Conservation (phyloP, 1,140 invertebrate genomes). For the Aphis gossypii region DNA sequence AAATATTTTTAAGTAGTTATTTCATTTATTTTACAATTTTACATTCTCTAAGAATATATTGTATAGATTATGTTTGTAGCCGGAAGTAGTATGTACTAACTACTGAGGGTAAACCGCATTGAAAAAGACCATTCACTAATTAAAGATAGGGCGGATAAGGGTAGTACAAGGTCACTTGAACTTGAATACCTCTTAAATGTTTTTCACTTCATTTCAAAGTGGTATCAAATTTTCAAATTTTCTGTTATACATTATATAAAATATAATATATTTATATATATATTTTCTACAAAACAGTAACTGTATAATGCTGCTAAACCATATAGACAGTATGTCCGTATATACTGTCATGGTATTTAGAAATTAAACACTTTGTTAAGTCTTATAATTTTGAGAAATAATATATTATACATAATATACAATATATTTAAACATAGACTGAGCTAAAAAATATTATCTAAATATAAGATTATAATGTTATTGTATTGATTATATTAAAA, state of each 20-base stretch:
- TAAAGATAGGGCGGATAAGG: neutral
- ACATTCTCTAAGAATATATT: neutral
- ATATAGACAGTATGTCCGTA: neutral
- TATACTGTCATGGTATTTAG: neutral
- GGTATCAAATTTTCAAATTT: constrained; percentile 45
- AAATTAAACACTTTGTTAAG: neutral
- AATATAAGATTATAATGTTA: neutral
- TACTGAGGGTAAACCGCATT: neutral
- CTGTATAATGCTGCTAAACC: neutral
- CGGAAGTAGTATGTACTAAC: neutral
- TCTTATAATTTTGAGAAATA: neutral
- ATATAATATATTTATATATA: neutral
- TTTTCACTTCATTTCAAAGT: constrained; percentile 44
- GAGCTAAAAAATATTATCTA: neutral
- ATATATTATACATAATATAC: neutral
- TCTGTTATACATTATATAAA: neutral
- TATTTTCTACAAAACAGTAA: neutral
- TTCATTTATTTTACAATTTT: neutral
- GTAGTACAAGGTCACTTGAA: neutral
- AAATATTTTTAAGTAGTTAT: neutral
- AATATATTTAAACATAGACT: neutral
- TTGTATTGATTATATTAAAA: no score
- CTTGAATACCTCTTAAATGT: constrained; percentile 42
- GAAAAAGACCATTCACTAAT: constrained; percentile 28
- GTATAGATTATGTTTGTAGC: neutral